Conservation (phyloP, 2,797 vertebrate genomes). For the Thalassophryne amazonica region DNA sequence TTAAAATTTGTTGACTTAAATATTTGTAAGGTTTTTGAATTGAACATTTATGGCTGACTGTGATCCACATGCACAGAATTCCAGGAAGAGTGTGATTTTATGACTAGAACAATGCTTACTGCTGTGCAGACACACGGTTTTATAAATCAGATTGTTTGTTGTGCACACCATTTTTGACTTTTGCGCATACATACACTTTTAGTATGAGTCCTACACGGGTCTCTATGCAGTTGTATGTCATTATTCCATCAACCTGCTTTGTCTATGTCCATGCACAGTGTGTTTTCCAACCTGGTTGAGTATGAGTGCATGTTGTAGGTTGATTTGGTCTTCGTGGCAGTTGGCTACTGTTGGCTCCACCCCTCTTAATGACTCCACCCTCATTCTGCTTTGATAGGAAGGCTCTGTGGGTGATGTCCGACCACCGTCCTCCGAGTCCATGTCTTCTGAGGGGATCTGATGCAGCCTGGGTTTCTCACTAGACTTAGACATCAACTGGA, state of each 20-base stretch:
- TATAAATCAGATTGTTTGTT: too few relatives aligned
- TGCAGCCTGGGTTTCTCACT: conserved; percentile 90
- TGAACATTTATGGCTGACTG: too few relatives aligned
- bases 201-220: too few relatives aligned
- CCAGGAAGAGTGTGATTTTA: too few relatives aligned
- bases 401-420: conserved; percentile 57
- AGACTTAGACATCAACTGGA: conserved; percentile 82
- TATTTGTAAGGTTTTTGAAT: too few relatives aligned
- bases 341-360: conserved; percentile 58
- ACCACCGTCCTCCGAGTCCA: conserved; percentile 83
- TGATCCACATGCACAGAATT: too few relatives aligned
- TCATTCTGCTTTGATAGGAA: conserved; percentile 54
- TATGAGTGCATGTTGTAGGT: conserved; percentile 79
- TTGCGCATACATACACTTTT: too few relatives aligned
- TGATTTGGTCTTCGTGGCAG: conserved; percentile 73
- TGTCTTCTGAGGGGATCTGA: conserved; percentile 94
- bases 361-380: conserved; percentile 70
- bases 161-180: too few relatives aligned
- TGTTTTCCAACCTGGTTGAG: conserved; percentile 71
- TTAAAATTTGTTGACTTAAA: too few relatives aligned
- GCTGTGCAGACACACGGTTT: too few relatives aligned
- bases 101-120: too few relatives aligned
- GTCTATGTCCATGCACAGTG: not conserved
- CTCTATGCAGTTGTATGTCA: not conserved
- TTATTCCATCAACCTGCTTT: not conserved